Evolutionary conservation across 1,140 invertebrate species (phyloP).

Genomic region (Physella acuta): DNA sequence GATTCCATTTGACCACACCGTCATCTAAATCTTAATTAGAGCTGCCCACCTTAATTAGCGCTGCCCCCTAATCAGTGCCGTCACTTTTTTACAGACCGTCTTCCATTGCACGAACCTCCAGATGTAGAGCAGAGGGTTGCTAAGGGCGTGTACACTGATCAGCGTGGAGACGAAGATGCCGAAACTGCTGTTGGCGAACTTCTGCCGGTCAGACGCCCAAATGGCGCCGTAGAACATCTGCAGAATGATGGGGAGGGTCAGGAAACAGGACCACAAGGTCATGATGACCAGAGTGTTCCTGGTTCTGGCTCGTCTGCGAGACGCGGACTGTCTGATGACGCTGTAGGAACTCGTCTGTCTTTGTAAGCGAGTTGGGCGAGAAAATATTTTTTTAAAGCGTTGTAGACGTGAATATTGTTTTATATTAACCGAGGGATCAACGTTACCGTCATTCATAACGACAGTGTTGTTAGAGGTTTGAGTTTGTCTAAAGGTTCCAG

Average conservation of each 20-base stretch:
- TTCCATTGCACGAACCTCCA: background rate
- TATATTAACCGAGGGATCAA: too few relatives aligned
- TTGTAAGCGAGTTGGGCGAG: too few relatives aligned
- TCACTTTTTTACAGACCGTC: background rate
- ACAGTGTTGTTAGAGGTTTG: too few relatives aligned
- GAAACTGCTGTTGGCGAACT: background rate
- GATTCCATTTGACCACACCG: too few relatives aligned
- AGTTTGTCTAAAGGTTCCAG: too few relatives aligned
- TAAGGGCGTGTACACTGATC: background rate
- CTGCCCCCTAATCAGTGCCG: background rate
- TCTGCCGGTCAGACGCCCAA: background rate
- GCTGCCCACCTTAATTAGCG: background rate
- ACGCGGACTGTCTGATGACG: too few relatives aligned
- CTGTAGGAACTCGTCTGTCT: too few relatives aligned
- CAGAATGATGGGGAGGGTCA: background rate
- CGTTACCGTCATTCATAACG: too few relatives aligned
- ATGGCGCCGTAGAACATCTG: background rate
- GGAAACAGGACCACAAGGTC: background rate
- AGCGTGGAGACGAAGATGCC: background rate
- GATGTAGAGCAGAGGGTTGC: background rate
- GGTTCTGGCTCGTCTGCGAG: too few relatives aligned
- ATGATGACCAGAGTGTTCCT: background rate
- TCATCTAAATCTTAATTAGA: too few relatives aligned
- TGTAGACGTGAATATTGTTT: too few relatives aligned
- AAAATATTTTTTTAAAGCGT: too few relatives aligned